Conservation (phyloP, 2,888 invertebrate genomes). For the Watsonalla binaria region DNA sequence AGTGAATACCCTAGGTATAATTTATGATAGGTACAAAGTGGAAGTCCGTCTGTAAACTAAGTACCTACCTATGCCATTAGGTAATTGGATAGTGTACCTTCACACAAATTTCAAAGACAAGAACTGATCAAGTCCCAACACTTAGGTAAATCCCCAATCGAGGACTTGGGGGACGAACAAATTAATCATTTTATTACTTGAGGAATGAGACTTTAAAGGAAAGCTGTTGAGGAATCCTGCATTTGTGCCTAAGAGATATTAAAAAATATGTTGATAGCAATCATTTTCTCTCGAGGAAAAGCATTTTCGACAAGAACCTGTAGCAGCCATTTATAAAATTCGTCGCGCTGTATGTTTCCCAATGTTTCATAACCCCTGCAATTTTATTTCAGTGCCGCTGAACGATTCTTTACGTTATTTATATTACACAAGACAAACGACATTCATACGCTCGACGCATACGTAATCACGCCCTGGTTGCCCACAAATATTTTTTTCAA, state of each 20-base stretch:
- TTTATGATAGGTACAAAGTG: too few species aligned
- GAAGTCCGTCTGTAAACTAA: not conserved
- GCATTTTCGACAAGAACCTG: too few species aligned
- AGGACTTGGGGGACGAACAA: too few species aligned
- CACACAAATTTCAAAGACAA: not conserved
- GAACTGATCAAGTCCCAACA: not conserved
- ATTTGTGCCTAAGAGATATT: too few species aligned
- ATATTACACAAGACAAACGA: not conserved
- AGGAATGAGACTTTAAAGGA: too few species aligned
- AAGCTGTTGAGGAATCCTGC: too few species aligned
- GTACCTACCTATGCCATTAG: constrained; percentile 14
- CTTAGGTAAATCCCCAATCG: too few species aligned
- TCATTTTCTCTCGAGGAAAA: too few species aligned
- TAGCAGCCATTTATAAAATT: too few species aligned
- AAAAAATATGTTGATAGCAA: too few species aligned
- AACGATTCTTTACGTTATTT: not conserved
- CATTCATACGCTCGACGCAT: not conserved
- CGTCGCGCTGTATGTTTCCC: not conserved
- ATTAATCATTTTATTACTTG: too few species aligned
- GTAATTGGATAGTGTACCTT: constrained; percentile 16
- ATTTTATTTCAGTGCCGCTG: not conserved
- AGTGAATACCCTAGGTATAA: too few species aligned
- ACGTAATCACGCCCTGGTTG: not conserved
- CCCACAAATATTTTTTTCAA: not conserved
- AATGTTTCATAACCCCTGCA: not conserved